These are phyloP conservation scores for Hemitrygon akajei DNA, from an alignment of 2,797 vertebrate species.

Conservation along the genomic window DNA sequence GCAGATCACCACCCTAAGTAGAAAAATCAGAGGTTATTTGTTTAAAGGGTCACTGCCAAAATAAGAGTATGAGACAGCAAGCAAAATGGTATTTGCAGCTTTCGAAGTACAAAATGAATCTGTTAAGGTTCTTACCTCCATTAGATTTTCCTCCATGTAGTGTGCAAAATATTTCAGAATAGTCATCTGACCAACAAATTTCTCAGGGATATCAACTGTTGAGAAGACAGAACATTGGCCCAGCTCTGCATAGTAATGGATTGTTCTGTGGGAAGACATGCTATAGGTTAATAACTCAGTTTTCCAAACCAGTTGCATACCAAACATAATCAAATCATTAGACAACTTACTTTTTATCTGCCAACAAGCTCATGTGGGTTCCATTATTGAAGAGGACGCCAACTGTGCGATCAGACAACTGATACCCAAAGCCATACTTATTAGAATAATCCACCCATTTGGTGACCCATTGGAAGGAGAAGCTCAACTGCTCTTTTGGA, in stretches of 20 bases:
- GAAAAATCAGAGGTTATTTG: not conserved
- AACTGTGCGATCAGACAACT: slow-evolving; percentile 92
- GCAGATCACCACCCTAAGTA: slow-evolving; percentile 82
- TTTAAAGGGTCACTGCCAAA: not conserved
- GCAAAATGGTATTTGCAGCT: not conserved
- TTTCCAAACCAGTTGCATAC: too few relatives aligned
- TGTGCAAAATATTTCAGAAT: slow-evolving; percentile 96
- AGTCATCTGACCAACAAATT: slow-evolving; percentile 90
- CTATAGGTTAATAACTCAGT: not conserved
- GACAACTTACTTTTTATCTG: slow-evolving; percentile 83
- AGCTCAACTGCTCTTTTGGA: slow-evolving; percentile 70
- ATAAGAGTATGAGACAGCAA: not conserved
- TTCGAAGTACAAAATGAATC: not conserved
- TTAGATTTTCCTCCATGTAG: slow-evolving; percentile 98
- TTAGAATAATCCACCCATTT: slow-evolving; percentile 99
- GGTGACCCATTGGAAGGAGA: slow-evolving; percentile 91
- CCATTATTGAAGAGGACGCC: slow-evolving; percentile 98
- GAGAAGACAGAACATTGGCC: slow-evolving; percentile 85
- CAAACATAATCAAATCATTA: not conserved
- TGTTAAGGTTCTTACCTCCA: slow-evolving; percentile 79
- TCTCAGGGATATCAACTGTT: slow-evolving; percentile 80
- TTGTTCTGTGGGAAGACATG: slow-evolving; percentile 63
- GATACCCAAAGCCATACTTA: slow-evolving; percentile 97
- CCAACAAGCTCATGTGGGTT: slow-evolving; percentile 92
- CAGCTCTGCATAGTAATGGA: slow-evolving; percentile 90